Conservation (phyloP, 2,888 invertebrate genomes). For the Cephus pulcher region DNA sequence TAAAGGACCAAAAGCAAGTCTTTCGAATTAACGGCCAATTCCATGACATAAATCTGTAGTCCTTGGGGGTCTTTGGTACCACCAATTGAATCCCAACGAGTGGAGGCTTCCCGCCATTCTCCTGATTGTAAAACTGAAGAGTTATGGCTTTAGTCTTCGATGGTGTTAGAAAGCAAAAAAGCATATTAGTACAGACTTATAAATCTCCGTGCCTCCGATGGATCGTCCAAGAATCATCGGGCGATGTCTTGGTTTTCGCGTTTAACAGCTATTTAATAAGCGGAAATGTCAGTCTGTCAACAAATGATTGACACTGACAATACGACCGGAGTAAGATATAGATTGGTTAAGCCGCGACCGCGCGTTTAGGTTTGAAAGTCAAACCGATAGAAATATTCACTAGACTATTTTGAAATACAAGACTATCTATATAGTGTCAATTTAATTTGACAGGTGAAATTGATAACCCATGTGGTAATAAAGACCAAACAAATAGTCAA, state of each 20-base stretch:
- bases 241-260: not conserved
- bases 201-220: not conserved
- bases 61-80: slow-evolving; percentile 63
- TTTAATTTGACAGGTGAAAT: too few relatives aligned
- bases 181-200: not conserved
- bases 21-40: slow-evolving; percentile 85
- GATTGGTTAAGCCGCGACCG: too few relatives aligned
- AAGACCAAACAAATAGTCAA: not conserved
- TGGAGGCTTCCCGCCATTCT: slow-evolving; percentile 66
- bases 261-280: not conserved
- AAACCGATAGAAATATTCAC: too few relatives aligned
- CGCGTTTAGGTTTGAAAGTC: too few relatives aligned
- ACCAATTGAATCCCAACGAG: slow-evolving; percentile 64
- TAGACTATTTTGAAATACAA: too few relatives aligned
- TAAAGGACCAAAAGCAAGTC: slow-evolving; percentile 78
- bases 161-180: not conserved
- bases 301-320: not conserved
- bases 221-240: not conserved
- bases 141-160: slow-evolving; percentile 29
- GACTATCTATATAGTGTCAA: too few relatives aligned
- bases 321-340: not conserved
- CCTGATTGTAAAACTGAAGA: slow-evolving; percentile 65
- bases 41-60: slow-evolving; percentile 76
- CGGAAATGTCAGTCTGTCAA: not conserved
- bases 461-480: too few relatives aligned